phyloP scores from a whole-genome alignment of 1,140 invertebrate genomes.

The Drosophila nasuta region DNA sequence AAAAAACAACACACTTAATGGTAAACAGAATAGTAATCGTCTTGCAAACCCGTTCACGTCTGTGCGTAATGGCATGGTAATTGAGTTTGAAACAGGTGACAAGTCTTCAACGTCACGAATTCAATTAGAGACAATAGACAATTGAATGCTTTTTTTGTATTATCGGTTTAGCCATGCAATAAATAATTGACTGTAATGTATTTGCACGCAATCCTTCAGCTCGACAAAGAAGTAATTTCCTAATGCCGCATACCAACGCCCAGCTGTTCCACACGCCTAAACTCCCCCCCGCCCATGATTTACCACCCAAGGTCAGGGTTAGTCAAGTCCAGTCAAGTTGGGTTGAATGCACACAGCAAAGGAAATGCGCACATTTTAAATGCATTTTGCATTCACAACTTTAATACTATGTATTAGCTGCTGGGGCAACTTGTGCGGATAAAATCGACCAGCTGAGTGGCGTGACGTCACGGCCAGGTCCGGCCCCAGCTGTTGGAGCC shows the following conservation, averaged over 20 bases:
- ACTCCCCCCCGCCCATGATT: no score
- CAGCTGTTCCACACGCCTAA: background rate
- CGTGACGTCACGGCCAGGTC: constrained; percentile 26
- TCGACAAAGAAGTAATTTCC: constrained; percentile 28
- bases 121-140: constrained; percentile 24
- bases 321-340: constrained; percentile 12
- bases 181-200: constrained; percentile 24
- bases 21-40: background rate
- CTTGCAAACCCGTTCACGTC: constrained; percentile 1
- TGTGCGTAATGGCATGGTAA: background rate
- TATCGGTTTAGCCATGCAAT: constrained; percentile 30
- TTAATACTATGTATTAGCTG: constrained; percentile 7
- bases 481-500: constrained; percentile 12
- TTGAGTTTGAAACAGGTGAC: constrained; percentile 16
- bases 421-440: background rate
- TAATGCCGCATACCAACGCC: constrained; percentile 10
- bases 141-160: constrained; percentile 26
- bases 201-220: constrained; percentile 2
- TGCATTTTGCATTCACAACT: constrained; percentile 25
- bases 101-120: constrained; percentile 26
- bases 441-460: constrained; percentile 12
- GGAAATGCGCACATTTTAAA: constrained; percentile 32
- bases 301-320: constrained; percentile 22
- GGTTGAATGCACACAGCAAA: background rate
- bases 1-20: constrained; percentile 4